A percentile compares a stretch with the other conserved stretches of the same genome.
These are phyloP conservation scores for Fundulus diaphanus DNA, from an alignment of 2,797 vertebrate genomes.

Conservation along the genomic window DNA sequence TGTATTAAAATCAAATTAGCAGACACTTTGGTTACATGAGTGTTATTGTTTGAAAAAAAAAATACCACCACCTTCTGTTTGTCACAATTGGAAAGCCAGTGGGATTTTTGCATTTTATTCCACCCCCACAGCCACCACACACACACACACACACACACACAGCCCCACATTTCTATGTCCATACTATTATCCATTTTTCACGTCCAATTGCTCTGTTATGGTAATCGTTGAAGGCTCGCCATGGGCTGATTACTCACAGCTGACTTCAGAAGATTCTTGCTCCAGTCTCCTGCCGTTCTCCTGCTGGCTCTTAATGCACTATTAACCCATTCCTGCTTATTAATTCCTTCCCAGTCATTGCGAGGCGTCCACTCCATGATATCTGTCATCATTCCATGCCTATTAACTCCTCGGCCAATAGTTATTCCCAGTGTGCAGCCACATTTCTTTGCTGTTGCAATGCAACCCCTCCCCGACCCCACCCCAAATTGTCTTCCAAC, in stretches of 20 bases:
- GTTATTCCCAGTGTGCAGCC: conserved; percentile 68
- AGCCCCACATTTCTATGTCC: conserved; percentile 90
- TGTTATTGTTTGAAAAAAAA: conserved; percentile 43
- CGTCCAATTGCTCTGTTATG: conserved; percentile 99
- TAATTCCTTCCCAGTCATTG: conserved; percentile 98
- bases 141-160: conserved; percentile 28
- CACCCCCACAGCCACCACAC: conserved; percentile 45
- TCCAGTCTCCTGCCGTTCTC: conserved; percentile 94
- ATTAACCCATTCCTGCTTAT: conserved; percentile 99
- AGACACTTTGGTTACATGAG: conserved; percentile 15
- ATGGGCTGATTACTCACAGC: conserved; percentile 99
- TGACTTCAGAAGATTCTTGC: conserved; percentile 94
- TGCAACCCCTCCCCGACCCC: background rate
- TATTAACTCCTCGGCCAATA: conserved; percentile 81
- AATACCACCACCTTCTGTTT: conserved; percentile 43
- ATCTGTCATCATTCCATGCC: conserved; percentile 84
- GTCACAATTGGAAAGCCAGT: conserved; percentile 50
- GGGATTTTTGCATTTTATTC: conserved; percentile 53
- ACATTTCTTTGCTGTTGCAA: conserved; percentile 33
- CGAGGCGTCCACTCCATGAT: conserved; percentile 82
- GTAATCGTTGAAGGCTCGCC: conserved; percentile 98
- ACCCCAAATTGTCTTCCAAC: conserved; percentile 26
- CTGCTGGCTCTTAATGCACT: conserved; percentile 98
- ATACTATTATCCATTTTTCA: conserved; percentile 99
- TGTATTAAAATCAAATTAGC: conserved; percentile 29